Evolutionary conservation across 2,797 vertebrate genomes (phyloP), one percentile per base, ranked within the genome.

Genomic region (Macropodus opercularis): DNA sequence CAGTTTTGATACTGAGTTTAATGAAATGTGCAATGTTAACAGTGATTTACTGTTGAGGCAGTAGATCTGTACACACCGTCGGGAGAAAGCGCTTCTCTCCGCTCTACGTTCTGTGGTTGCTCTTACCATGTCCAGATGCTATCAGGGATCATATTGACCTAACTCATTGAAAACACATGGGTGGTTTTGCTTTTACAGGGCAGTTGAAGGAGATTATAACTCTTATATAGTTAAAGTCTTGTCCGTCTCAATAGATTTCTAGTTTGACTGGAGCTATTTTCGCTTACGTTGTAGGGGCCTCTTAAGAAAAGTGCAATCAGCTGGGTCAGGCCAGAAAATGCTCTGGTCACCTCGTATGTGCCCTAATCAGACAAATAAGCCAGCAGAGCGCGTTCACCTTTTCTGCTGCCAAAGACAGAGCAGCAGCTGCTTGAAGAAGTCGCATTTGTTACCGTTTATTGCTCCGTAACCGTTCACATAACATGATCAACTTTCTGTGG

Each of bases 111-210:
- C 38, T 60, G 43, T 69, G 60, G n/a, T n/a, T n/a, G n/a, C n/a
- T 67, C 40, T 68, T 67, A 22, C 42, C 60, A 50, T 29, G 61
- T 71, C 78, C 81, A 85, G 74, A 81, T 80, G 71, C 56, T 24
- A 2, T 5, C 34, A 19, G 34, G 26, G 42, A 69, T 77, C 67
- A 52, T 54, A 36, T n/a, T 43, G 70, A 69, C 66, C 73, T 15
- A 11, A 21, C 77, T 86, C 71, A 79, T 90, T 85, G 84, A 59
- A 63, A 77, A 51, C 63, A 85, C 84, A 88, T 81, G 82, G 78
- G 59, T 0, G 61, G 64, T 77, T 80, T 69, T 72, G n/a, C 47
- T 21, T 69, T 21, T 54, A 65, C 76, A 86, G 83, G 81, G 72
- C 79, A 72, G 62, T 59, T 10, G 19, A 63, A 79, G 79, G 78